phyloP scores from a whole-genome alignment of 2,797 vertebrate species.

The Sebastolobus altivelis region DNA sequence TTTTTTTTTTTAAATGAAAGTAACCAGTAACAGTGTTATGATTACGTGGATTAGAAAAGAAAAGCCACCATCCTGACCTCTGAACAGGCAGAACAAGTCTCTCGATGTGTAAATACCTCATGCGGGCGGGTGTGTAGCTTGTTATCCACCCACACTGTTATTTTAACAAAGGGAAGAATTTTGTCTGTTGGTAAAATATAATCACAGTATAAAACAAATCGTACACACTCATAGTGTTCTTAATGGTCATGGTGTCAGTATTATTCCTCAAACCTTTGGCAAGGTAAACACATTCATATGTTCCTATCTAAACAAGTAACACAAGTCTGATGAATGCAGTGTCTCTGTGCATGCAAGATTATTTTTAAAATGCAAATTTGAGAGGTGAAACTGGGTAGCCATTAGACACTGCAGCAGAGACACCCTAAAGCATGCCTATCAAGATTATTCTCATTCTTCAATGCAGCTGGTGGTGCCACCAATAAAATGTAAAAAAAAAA shows the following conservation, averaged over 20 bases:
- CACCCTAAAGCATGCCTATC: neutral
- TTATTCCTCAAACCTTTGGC: neutral
- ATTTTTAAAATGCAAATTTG: neutral
- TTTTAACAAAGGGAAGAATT: constrained; percentile 51
- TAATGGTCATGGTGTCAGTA: neutral
- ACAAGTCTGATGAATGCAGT: neutral
- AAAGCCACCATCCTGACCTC: neutral
- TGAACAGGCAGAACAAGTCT: constrained; percentile 65
- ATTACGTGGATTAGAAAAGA: neutral
- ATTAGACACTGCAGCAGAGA: neutral
- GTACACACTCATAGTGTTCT: neutral
- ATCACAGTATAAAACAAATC: neutral
- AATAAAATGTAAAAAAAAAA: neutral
- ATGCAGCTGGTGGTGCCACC: neutral
- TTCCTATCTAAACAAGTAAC: neutral
- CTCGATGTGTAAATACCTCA: constrained; percentile 18
- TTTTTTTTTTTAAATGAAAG: neutral
- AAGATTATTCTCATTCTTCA: neutral
- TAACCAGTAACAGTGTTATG: neutral
- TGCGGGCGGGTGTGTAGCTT: constrained; percentile 22
- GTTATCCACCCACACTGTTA: constrained; percentile 32
- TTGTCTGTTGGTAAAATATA: constrained; percentile 29
- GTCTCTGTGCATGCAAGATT: neutral
- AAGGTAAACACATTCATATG: neutral
- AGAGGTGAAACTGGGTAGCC: neutral